These are phyloP conservation scores for Mallotus villosus DNA, from an alignment of 2,797 vertebrate species.

Conservation along the genomic window DNA sequence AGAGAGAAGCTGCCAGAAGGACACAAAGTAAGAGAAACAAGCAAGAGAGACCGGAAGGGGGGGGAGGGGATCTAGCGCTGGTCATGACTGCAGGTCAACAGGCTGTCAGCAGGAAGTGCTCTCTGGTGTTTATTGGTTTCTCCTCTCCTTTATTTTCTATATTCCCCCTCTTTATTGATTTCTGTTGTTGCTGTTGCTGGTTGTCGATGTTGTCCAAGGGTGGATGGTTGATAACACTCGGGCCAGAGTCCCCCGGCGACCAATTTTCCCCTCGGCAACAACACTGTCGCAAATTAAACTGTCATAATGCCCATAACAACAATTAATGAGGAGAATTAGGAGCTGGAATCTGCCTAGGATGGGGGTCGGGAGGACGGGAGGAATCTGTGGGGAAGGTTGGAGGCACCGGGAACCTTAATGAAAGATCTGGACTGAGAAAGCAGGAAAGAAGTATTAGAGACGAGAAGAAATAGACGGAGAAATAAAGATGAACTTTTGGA, in stretches of 20 bases:
- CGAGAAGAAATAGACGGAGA: slow-evolving; percentile 3
- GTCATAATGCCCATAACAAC: slow-evolving; percentile 75
- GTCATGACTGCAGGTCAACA: slow-evolving; percentile 51
- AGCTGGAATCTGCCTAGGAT: slow-evolving; percentile 70
- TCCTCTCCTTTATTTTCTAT: slow-evolving; percentile 56
- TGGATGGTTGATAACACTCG: slow-evolving; percentile 61
- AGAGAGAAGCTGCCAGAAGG: slow-evolving; percentile 40
- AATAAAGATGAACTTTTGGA: slow-evolving; percentile 30
- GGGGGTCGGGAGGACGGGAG: slow-evolving; percentile 67
- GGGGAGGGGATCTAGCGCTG: background rate
- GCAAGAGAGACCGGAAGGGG: background rate
- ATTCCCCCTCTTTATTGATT: slow-evolving; percentile 73
- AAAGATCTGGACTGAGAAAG: too few species aligned
- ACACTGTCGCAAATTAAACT: slow-evolving; percentile 74
- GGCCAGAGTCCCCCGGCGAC: slow-evolving; percentile 66
- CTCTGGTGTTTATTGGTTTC: slow-evolving; percentile 57
- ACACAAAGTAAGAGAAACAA: slow-evolving; percentile 47
- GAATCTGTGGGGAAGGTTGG: slow-evolving; percentile 31
- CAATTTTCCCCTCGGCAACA: slow-evolving; percentile 69
- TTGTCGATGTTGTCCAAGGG: slow-evolving; percentile 63
- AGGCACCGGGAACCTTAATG: background rate
- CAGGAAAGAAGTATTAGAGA: slow-evolving; percentile 25
- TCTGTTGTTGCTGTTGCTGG: slow-evolving; percentile 64
- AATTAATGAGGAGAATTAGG: slow-evolving; percentile 75
- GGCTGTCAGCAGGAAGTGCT: slow-evolving; percentile 48